Percentiles rank a stretch among this genome's conserved stretches.
Evolutionary conservation across 2,797 vertebrate genomes (phyloP).

Genomic region (Dryobates pubescens): DNA sequence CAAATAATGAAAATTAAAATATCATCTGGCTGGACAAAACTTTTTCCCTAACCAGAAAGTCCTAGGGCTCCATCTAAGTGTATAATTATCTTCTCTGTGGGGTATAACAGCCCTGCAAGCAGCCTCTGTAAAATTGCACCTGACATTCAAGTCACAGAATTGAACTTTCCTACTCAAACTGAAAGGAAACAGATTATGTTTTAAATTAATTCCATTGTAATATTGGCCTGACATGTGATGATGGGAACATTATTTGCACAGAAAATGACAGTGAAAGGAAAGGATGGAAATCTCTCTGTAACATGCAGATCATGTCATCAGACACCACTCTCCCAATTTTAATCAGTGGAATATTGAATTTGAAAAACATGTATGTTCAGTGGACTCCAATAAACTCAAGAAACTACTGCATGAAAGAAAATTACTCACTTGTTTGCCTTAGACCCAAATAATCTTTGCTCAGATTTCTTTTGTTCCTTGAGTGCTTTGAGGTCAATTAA

Average conservation of each 20-base stretch:
- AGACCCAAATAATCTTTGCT: slow-evolving; percentile 11
- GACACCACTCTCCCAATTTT: background rate
- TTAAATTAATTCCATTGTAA: slow-evolving; percentile 54
- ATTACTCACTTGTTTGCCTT: background rate
- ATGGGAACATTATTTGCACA: slow-evolving; percentile 21
- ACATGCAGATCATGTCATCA: background rate
- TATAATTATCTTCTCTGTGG: slow-evolving; percentile 63
- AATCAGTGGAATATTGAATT: background rate
- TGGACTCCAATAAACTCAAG: background rate
- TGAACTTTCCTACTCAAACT: slow-evolving; percentile 47
- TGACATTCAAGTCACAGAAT: slow-evolving; percentile 42
- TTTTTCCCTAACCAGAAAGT: slow-evolving; percentile 4
- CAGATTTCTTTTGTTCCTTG: slow-evolving; percentile 47
- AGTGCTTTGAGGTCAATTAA: slow-evolving; percentile 60
- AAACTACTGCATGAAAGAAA: background rate
- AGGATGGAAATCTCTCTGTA: background rate
- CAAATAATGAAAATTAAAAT: slow-evolving; percentile 54
- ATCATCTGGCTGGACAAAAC: slow-evolving; percentile 44
- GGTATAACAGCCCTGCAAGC: slow-evolving; percentile 8
- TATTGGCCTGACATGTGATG: slow-evolving; percentile 19
- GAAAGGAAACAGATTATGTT: slow-evolving; percentile 27
- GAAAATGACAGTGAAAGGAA: slow-evolving; percentile 10
- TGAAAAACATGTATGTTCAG: background rate
- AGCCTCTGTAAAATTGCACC: slow-evolving; percentile 39
- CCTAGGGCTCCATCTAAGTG: slow-evolving; percentile 54